Evolutionary conservation across 2,113 vertebrate genomes (phyloP), one percentile per base, ranked within the genome.

Genomic region (Corapipo altera): DNA sequence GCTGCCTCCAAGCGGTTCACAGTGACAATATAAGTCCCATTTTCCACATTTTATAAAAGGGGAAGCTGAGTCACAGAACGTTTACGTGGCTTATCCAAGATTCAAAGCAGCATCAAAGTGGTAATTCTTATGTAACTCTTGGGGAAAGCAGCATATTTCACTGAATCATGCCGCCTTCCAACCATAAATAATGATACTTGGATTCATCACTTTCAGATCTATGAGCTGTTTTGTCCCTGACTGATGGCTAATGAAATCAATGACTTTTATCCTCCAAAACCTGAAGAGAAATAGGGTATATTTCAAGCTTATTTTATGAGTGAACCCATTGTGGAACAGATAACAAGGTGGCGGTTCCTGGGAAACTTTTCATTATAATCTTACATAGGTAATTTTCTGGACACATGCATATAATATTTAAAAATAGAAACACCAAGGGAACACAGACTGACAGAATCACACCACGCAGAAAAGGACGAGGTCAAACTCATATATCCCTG

Each of bases 171-270:
- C 67, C 78, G 61, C 41, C 11, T 81, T 61, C 57, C 57, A 81
- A 62, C 44, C 44, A 82, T 66, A 92, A 95, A 82, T 71, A 88
- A 81, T 1, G 7, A 78, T 35, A 74, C 32, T 49, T 57, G 28
- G 41, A 85, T 75, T 86, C 72, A 54, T 76, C 70, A 81, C 70
- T 78, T 93, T 65, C 52, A 87, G 62, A 52, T 71, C 65, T 81
- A 61, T 41, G 41, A 96, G 61, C 61, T 93, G 15, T 65, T 86
- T 62, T 59, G 83, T 84, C 39, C 51, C 79, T 70, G 88, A 88
- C 59, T 84, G 83, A 89, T 87, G 82, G 91, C 57, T 91, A 93
- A 87, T 49, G 32, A 73, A 93, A 94, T 75, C 57, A 87, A 78
- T 41, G 44, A n/a, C 41, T 89, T 96, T 91, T 80, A 73, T 91